Conservation (phyloP, 2,797 vertebrate species). For the Sibirionetta formosa region DNA sequence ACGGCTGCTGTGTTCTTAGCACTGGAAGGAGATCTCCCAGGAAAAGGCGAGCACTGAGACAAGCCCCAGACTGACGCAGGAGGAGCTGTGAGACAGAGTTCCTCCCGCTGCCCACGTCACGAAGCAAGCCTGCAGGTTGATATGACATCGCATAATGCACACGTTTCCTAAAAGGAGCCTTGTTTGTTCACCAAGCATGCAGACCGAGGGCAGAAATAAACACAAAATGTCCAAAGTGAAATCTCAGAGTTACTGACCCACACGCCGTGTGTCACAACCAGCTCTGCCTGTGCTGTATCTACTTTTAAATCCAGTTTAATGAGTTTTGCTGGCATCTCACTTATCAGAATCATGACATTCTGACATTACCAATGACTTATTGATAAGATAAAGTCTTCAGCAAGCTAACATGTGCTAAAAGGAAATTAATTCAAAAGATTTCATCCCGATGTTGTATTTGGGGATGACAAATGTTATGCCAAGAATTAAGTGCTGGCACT, state of each 20-base stretch:
- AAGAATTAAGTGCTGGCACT: slow-evolving; percentile 42
- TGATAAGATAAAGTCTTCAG: slow-evolving; percentile 42
- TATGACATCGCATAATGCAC: neutral
- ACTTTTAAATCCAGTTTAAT: slow-evolving; percentile 44
- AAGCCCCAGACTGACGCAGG: neutral
- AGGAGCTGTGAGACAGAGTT: neutral
- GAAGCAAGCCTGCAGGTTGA: neutral
- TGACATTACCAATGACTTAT: slow-evolving; percentile 37
- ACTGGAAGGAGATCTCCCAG: neutral
- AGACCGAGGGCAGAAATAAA: neutral
- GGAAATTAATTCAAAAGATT: slow-evolving; percentile 64
- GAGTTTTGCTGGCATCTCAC: neutral
- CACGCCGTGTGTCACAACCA: neutral
- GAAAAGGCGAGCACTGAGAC: neutral
- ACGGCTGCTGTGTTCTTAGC: neutral
- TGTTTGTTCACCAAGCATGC: neutral
- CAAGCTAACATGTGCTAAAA: slow-evolving; percentile 42
- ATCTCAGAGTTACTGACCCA: neutral
- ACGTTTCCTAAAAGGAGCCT: neutral
- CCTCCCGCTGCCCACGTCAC: neutral
- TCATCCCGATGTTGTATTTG: neutral
- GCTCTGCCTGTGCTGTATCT: neutral
- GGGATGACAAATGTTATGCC: slow-evolving; percentile 25
- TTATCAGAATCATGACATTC: neutral
- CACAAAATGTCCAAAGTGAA: neutral